Evolutionary conservation across 2,113 vertebrate genomes (phyloP), one percentile per base, ranked within the genome.

Genomic region (Sturnus vulgaris): DNA sequence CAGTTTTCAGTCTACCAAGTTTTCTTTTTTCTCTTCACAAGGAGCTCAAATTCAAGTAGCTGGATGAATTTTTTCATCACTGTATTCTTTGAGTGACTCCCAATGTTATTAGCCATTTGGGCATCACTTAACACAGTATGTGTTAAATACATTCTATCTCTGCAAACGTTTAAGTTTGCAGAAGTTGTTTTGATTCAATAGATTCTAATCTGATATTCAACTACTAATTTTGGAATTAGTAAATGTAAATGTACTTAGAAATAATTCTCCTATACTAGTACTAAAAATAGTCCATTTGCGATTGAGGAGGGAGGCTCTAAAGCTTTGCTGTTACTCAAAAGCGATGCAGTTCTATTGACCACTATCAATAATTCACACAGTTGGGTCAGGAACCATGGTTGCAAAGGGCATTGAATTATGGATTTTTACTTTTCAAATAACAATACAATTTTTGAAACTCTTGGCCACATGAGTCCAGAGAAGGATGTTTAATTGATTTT

Each of bases 341-440:
- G 21, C 17, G 46, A 70, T 47, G 35, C 14, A 44, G 27, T 65
- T 55, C 35, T 78, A 52, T 75, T 82, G 46, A 61, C n/a, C 10
- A 47, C 15, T 64, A 40, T 70, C 70, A 94, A 37, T 87, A 95
- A 77, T 93, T 92, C 59, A 80, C 66, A n/a, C 4, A 17, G 21
- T 4, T 12, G 5, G 65, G 66, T 94, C 73, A 92, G 69, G 66
- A 96, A 33, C 70, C 69, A 20, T 37, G 42, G 55, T 73, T 85
- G 77, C 39, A 89, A 92, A 82, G 35, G 81, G 24, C 61, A 52
- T 5, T 91, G 83, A 96, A 84, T 85, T 91, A 91, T 87, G 55
- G 73, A 94, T 70, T 46, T 84, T 28, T 78, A 42, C 40, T 82
- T 92, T 89, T 90, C 49, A 69, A 93, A 82, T 10, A 90, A 64